Conservation (phyloP, 2,888 invertebrate genomes). For the Himalopsyche kuldschensis region DNA sequence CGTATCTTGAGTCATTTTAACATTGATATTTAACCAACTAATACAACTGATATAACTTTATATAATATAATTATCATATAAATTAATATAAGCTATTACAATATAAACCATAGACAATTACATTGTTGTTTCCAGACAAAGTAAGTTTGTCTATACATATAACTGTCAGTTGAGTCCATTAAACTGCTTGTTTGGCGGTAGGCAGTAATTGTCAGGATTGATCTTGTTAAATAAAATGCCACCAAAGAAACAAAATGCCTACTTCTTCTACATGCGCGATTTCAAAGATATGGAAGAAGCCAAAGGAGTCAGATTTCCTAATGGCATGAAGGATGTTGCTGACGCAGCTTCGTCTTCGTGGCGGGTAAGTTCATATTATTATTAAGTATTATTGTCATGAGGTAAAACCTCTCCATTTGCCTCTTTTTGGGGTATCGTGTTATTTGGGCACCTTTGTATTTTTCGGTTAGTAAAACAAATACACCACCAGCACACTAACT, state of each 20-base stretch:
- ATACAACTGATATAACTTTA: too few species aligned
- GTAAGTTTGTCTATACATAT: too few species aligned
- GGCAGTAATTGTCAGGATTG: too few species aligned
- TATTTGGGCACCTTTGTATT: neutral
- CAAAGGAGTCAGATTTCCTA: neutral
- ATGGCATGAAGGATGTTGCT: neutral
- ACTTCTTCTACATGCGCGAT: neutral
- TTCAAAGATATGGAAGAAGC: neutral
- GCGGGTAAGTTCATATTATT: neutral
- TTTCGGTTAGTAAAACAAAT: neutral
- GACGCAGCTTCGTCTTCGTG: neutral
- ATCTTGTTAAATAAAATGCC: neutral
- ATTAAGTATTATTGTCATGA: neutral
- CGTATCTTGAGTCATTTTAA: too few species aligned
- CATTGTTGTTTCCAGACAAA: too few species aligned
- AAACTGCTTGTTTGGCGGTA: too few species aligned
- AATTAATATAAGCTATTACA: too few species aligned
- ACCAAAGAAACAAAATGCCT: neutral
- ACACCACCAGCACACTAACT: neutral
- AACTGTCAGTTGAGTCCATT: too few species aligned
- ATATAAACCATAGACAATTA: too few species aligned
- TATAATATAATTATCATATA: too few species aligned
- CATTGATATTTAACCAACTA: too few species aligned
- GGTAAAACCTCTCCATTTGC: neutral
- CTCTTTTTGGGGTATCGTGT: neutral